Evolutionary conservation across 2,113 vertebrate genomes (phyloP), one percentile per base, ranked within the genome.

Genomic region (Rhinoderma darwinii): DNA sequence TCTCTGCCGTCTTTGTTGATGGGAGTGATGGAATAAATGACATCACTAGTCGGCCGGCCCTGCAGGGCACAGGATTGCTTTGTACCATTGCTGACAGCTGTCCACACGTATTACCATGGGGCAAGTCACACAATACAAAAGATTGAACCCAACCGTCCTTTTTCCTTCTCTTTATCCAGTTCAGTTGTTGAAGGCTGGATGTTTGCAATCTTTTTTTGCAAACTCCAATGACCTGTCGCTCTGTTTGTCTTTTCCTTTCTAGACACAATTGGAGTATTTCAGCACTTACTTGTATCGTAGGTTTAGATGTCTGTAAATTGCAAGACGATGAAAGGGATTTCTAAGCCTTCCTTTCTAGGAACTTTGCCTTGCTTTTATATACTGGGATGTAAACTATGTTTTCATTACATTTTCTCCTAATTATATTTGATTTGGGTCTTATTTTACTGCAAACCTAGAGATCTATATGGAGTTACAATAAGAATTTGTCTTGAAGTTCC

Each of bases 1-100:
- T 44, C 87, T 70, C 56, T 82, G 70, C 37, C 75, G 39, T 77
- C 70, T 81, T 27, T 79, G 74, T 72, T 77, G 18, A 82, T 50
- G 72, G 73, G 39, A 32, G 83, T 35, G 37, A 30, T 89, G 84
- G 88, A 0, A 50, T 77, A 54, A 66, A 20, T 74, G 63, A 79
- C 88, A 51, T 72, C 78, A 80, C 88, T 86, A 39, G 5, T 47
- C 72, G 81, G 44, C 66, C 80, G 9, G 90, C 88, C 89, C 89
- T 90, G 68, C 89, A 84, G 86, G 7, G 35, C 39, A 77, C 30
- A 86, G 81, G 89, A 86, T 54, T 88, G 61, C 66, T 54, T 25
- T 39, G 6, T 81, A 41, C 4, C 47, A 47, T 30, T 87, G 51
- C 39, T 87, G 89, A 89, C 89, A 91, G 89, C 90, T 91, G 89